phyloP scores from a whole-genome alignment of 2,888 invertebrate species.

The Lithophane socia region DNA sequence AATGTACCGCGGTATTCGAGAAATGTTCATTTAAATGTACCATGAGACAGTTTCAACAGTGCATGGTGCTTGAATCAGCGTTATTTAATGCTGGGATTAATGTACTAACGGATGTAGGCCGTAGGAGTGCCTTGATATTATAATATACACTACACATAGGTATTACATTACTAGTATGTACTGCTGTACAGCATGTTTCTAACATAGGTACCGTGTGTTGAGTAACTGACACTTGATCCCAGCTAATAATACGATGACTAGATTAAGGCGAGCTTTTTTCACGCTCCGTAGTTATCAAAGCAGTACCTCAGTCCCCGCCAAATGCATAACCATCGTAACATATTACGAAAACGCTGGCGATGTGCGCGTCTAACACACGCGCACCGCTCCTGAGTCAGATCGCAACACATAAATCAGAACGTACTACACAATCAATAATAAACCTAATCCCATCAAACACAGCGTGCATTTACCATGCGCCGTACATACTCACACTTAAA shows the following conservation, averaged over 20 bases:
- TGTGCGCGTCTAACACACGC: no score
- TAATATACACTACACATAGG: background rate
- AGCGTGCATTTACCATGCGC: no score
- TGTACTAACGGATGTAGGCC: conserved; percentile 17
- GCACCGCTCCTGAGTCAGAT: no score
- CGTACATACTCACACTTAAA: no score
- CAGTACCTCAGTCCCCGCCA: no score
- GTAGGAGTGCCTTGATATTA: background rate
- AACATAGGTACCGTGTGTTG: background rate
- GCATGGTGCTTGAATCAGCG: conserved; percentile 19
- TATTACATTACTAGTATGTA: background rate
- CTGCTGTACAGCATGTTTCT: background rate
- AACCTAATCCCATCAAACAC: no score
- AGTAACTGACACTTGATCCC: conserved; percentile 28
- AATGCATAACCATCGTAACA: no score
- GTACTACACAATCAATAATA: no score
- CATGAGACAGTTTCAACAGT: conserved; percentile 21
- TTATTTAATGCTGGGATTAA: conserved; percentile 24
- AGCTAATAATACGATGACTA: conserved; percentile 5
- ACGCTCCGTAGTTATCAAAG: no score
- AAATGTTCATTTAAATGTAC: conserved; percentile 37
- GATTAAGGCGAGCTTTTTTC: no score
- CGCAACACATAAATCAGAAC: no score
- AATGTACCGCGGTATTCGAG: conserved; percentile 37
- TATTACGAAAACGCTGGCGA: no score